These are phyloP conservation scores for Vidua macroura DNA, from an alignment of 2,113 vertebrate genomes.

Conservation along the genomic window DNA sequence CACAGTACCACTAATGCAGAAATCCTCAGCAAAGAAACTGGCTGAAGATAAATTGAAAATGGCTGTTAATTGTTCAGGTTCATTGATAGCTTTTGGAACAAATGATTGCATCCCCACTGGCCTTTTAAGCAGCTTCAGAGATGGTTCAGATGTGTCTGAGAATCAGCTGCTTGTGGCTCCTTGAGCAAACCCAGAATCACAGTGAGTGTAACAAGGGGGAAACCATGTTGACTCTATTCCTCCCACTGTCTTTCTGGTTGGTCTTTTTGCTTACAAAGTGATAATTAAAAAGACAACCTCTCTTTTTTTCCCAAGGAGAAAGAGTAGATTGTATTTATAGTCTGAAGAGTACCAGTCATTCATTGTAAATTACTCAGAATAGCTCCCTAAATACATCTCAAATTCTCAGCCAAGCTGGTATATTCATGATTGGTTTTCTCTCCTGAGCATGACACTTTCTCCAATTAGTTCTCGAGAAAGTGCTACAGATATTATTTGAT, in stretches of 20 bases:
- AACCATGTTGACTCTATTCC: neutral
- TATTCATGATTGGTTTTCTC: conserved; percentile 20
- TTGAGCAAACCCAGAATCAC: conserved; percentile 9
- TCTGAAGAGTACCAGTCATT: conserved; percentile 37
- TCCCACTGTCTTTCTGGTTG: conserved; percentile 23
- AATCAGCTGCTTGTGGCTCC: neutral
- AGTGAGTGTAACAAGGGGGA: neutral
- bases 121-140: neutral
- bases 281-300: conserved; percentile 46
- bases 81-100: neutral
- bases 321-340: conserved; percentile 40
- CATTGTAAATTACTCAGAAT: conserved; percentile 37
- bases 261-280: conserved; percentile 34
- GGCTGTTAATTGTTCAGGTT: neutral
- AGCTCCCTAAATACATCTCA: conserved; percentile 45
- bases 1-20: neutral
- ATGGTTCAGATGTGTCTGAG: neutral
- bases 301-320: conserved; percentile 4
- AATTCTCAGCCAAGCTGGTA: conserved; percentile 36
- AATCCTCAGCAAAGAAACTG: neutral
- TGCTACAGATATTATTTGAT: conserved; percentile 10
- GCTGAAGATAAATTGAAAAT: neutral
- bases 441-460: conserved; percentile 27
- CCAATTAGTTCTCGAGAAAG: conserved; percentile 23
- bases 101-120: neutral